Evolutionary conservation across 2,888 invertebrate species (phyloP).

Genomic region (Noctua janthina): DNA sequence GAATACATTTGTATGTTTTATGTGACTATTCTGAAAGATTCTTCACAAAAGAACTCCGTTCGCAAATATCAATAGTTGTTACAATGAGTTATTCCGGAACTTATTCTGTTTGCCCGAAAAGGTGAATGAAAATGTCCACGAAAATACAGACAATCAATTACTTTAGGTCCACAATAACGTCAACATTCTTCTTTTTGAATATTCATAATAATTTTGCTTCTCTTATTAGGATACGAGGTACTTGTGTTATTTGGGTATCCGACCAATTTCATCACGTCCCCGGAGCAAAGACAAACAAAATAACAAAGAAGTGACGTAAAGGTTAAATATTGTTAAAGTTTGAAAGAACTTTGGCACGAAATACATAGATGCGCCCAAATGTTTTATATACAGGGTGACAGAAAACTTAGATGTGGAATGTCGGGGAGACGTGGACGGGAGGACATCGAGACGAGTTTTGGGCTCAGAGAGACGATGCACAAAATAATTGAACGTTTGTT

Average conservation of each 20-base stretch:
- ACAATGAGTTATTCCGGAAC: conserved; percentile 22
- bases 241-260: conserved; percentile 55
- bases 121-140: conserved; percentile 15
- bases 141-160: conserved; percentile 43
- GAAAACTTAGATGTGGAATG: conserved; percentile 14
- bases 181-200: conserved; percentile 39
- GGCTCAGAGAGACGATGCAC: conserved; percentile 35
- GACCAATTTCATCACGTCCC: conserved; percentile 67
- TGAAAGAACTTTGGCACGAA: conserved; percentile 64
- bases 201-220: conserved; percentile 52
- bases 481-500: conserved; percentile 41
- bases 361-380: conserved; percentile 48
- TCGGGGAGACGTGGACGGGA: neutral
- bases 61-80: conserved; percentile 41
- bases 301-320: conserved; percentile 73
- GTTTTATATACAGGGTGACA: conserved; percentile 51
- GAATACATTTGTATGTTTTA: conserved; percentile 38
- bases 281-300: conserved; percentile 68
- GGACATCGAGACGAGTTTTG: conserved; percentile 21
- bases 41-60: conserved; percentile 13
- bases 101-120: conserved; percentile 30
- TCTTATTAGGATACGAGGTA: conserved; percentile 23
- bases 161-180: conserved; percentile 24
- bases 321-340: conserved; percentile 83
- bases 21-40: conserved; percentile 10